These are phyloP conservation scores for Sarcophaga carnaria DNA, from an alignment of 2,888 invertebrate species.

Conservation along the genomic window DNA sequence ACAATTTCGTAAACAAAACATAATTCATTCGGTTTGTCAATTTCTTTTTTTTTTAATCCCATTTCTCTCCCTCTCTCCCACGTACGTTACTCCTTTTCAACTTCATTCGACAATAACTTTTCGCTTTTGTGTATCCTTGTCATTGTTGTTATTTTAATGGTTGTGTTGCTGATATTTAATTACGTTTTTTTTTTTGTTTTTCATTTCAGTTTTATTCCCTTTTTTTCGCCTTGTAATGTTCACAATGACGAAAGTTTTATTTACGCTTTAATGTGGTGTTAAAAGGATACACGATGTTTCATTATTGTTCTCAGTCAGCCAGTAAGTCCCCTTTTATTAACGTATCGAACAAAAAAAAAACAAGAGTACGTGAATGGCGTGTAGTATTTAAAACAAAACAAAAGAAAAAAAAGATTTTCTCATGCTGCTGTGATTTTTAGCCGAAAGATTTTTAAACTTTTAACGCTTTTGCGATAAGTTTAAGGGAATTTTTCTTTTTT, in stretches of 20 bases:
- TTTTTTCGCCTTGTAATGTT: not conserved
- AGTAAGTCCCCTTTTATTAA: not conserved
- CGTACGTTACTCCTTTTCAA: not conserved
- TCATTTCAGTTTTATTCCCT: not conserved
- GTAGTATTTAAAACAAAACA: too few relatives aligned
- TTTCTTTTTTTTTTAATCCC: too few relatives aligned
- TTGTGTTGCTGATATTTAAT: too few relatives aligned
- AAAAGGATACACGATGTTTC: conserved; percentile 50
- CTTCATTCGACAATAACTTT: not conserved
- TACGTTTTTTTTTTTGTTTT: not conserved
- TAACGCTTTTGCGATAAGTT: not conserved
- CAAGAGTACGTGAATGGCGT: not conserved
- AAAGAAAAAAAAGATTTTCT: too few relatives aligned
- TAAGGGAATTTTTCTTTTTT: not conserved
- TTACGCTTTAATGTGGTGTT: conserved; percentile 47
- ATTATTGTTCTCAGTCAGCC: not conserved
- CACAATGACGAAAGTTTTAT: conserved; percentile 53
- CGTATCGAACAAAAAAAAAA: not conserved
- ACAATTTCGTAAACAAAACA: too few relatives aligned
- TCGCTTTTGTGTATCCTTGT: too few relatives aligned
- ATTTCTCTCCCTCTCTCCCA: too few relatives aligned
- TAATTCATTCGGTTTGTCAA: too few relatives aligned
- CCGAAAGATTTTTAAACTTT: conserved; percentile 1
- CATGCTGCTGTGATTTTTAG: too few relatives aligned
- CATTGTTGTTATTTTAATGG: too few relatives aligned